Evolutionary conservation across 1,140 invertebrate genomes (phyloP), one percentile per base, ranked within the genome.

Genomic region (Drosophila seguyi): DNA sequence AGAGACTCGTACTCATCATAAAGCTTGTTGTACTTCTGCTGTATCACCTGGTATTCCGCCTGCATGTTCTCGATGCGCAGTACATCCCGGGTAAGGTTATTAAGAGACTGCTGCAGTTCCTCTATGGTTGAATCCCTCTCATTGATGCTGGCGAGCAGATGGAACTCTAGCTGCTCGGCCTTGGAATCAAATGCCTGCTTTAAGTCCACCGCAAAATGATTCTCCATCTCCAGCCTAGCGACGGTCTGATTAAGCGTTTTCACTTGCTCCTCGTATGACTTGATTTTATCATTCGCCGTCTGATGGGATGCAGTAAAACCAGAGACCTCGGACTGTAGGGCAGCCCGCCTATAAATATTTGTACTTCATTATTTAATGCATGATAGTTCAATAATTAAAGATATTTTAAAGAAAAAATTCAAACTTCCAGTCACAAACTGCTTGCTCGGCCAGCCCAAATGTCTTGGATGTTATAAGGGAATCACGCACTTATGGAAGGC

Each of bases 191-290:
- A 85, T 67, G 92, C 59, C 73, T 81, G 91, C 44, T 90, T 69
- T 11, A 92, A 52, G 59, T 78, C 77, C 13, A 81, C 60, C 7
- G 81, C 61, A 18, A 79, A 45, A 50, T 77, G 61, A 39, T 84
- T 84, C 75, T 93, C 93, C 61, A 90, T 76, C 29, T 86, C 83
- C 71, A 93, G 75, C 42, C 58, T 63, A n/a, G 76, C 53, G 14
- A 79, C 68, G 16, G 50, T 79, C 45, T 73, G 27, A n/a, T 75
- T 79, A 8, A 91, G 57, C n/a, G 14, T 8, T n/a, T 68, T 58
- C 13, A 91, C 29, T 31, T 90, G 29, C 25, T 57, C 27, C 55
- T 88, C 74, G 75, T 82, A 82, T 5, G 50, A 25, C 11, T 60
- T 39, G 5, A 90, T 78, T 55, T 61, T 82, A 2, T 14, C 36